Conservation (phyloP, 64 coral and sea anemone genomes). For the Cladopsammia gracilis region DNA sequence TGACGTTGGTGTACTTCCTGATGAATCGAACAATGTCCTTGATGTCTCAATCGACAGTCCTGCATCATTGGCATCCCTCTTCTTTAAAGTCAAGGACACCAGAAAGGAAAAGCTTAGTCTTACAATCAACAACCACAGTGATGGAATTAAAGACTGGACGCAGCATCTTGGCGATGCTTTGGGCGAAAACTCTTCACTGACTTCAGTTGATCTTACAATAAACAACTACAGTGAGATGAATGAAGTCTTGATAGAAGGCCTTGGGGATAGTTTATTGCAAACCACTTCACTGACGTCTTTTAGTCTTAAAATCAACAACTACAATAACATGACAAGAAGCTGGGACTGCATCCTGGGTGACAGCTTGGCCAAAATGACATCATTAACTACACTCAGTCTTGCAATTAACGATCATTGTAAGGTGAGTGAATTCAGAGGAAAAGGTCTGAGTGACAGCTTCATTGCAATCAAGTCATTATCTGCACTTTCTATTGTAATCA, state of each 20-base stretch:
- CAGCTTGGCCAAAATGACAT: not conserved
- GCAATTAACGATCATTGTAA: no score
- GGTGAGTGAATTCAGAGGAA: no score
- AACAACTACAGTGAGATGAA: not conserved
- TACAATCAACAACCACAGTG: not conserved
- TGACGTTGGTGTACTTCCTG: no score
- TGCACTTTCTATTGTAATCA: no score
- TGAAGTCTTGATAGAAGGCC: not conserved
- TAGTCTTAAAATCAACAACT: not conserved
- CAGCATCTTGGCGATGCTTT: not conserved
- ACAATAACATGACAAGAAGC: not conserved
- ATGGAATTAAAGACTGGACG: not conserved
- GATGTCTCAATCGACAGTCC: not conserved
- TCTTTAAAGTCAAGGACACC: not conserved
- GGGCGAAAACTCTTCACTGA: not conserved
- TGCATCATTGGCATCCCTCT: not conserved
- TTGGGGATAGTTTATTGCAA: not conserved
- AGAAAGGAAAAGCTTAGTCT: not conserved
- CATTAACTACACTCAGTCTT: constrained; percentile 5
- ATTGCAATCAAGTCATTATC: no score
- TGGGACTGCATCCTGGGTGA: not conserved
- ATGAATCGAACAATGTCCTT: not conserved
- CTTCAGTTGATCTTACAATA: not conserved
- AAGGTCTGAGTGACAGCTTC: no score
- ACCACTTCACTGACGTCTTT: not conserved